Conservation (phyloP, 1,140 invertebrate genomes). For the Conopomorpha cramerella region DNA sequence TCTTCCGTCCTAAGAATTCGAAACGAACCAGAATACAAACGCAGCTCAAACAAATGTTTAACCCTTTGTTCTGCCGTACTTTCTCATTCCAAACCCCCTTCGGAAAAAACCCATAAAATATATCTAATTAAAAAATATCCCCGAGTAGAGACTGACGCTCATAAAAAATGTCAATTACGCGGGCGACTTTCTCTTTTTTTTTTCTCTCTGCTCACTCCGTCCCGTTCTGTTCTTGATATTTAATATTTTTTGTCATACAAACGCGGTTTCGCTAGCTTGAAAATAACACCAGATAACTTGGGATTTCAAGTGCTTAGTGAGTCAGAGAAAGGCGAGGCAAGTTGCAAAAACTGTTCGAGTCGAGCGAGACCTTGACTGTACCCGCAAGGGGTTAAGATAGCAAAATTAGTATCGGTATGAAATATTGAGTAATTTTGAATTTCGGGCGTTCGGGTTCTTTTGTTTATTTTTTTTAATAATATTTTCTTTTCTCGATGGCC, state of each 20-base stretch:
- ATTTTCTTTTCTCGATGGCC: slow-evolving; percentile 8
- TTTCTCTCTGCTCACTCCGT: slow-evolving; percentile 4
- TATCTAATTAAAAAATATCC: slow-evolving; percentile 64
- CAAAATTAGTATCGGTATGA: slow-evolving; percentile 60
- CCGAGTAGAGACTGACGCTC: slow-evolving; percentile 54
- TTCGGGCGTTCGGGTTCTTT: slow-evolving; percentile 25
- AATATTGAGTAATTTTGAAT: slow-evolving; percentile 59
- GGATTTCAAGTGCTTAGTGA: too few relatives aligned
- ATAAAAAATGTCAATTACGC: slow-evolving; percentile 63
- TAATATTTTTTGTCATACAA: slow-evolving; percentile 49
- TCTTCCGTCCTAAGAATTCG: not conserved
- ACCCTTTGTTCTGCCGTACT: slow-evolving; percentile 44
- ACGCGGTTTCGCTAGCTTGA: too few relatives aligned
- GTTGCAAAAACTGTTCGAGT: too few relatives aligned
- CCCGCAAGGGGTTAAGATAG: slow-evolving; percentile 53
- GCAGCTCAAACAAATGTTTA: slow-evolving; percentile 53
- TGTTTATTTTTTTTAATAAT: slow-evolving; percentile 20
- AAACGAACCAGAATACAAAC: not conserved
- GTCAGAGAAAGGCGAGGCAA: too few relatives aligned
- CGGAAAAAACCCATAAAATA: slow-evolving; percentile 60
- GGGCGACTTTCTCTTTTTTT: slow-evolving; percentile 40
- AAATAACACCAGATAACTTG: too few relatives aligned
- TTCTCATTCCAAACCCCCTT: slow-evolving; percentile 20
- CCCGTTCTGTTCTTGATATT: not conserved
- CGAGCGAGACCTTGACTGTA: too few relatives aligned